Evolutionary conservation across 2,888 invertebrate genomes (phyloP).

Genomic region (Erebia ligea): DNA sequence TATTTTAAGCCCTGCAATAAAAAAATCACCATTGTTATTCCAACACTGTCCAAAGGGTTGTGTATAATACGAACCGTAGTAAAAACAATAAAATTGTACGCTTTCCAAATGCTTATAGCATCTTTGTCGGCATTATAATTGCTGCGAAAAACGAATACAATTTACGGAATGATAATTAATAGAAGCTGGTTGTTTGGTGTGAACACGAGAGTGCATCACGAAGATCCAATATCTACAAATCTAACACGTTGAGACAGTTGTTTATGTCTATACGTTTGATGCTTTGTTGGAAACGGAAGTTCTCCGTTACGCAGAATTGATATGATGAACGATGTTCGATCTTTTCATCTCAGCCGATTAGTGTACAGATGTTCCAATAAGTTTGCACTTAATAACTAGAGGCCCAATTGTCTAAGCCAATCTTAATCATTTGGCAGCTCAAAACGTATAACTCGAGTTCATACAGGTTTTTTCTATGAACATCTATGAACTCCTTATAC

Average conservation of each 20-base stretch:
- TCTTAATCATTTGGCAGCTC: too few species aligned
- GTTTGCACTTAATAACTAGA: too few species aligned
- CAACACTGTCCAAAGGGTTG: background rate
- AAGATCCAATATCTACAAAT: slow-evolving; percentile 13
- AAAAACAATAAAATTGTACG: slow-evolving; percentile 36
- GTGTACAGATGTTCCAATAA: background rate
- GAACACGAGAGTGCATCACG: slow-evolving; percentile 9
- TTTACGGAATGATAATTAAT: slow-evolving; percentile 18
- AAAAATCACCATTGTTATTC: background rate
- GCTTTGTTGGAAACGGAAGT: slow-evolving; percentile 20
- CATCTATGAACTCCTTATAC: too few species aligned
- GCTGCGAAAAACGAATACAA: slow-evolving; percentile 29
- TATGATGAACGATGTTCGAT: slow-evolving; percentile 16
- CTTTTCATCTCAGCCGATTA: slow-evolving; percentile 1
- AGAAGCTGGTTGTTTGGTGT: slow-evolving; percentile 29
- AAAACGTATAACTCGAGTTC: too few species aligned
- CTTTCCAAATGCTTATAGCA: slow-evolving; percentile 28
- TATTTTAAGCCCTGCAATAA: background rate
- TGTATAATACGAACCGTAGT: background rate
- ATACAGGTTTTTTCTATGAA: too few species aligned
- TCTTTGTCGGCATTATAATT: slow-evolving; percentile 36
- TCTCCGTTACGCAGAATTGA: slow-evolving; percentile 9
- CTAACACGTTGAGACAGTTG: slow-evolving; percentile 18
- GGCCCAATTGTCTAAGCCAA: too few species aligned
- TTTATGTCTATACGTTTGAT: slow-evolving; percentile 28